Base-by-base conservation (phyloP, 2,113 vertebrate genomes). In the Erpornis zantholeuca region DNA sequence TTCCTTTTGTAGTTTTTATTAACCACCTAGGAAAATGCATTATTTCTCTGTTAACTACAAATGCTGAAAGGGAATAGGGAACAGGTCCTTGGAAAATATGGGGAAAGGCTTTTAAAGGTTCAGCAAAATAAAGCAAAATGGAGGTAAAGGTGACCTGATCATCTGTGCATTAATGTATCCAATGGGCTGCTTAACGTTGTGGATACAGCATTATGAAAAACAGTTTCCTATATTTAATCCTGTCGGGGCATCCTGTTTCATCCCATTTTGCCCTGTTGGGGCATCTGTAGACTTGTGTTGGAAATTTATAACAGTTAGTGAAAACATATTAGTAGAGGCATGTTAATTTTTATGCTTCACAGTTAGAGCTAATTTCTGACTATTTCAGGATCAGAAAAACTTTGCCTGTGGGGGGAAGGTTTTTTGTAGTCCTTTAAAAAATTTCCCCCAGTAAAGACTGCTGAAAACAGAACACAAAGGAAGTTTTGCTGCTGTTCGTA, bases 1-100 rank as follows among this genome's bases (percentile, higher is more conserved):
- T 75, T 96, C 63, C 35, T 90, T 86, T 40, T 49, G 11, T 25
- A 76, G 23, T 47, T 96, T 87, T 82, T 82, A 54, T 91, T 88
- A 73, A 23, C 33, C 35, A 21, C 12, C 45, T 79, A 81, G 47
- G 47, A 88, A 86, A 90, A 36, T 54, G 9, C 36, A 56, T 68
- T 66, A 81, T 88, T 93, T 50, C 56, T 81, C 6, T 56, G 35
- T 36, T 47, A 78, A 22, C 33, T 47, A 33, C 22, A 61, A 83
- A 63, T 2, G 0, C 52, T 65, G 33, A 82, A 77, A 77, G 35
- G 24, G 15, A 69, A 20, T n/a, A 61, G 45, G 21, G 12, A 36
- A 42, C 27, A 76, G 11, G 21, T 66, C 19, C 24, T 22, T 56
- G 56, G 44, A 83, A 82, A 81, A 93, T 49, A 31, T 0, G 9